Evolutionary conservation across 2,113 vertebrate genomes (phyloP), one percentile per base, ranked within the genome.

Genomic region (Trichomycterus rosablanca): DNA sequence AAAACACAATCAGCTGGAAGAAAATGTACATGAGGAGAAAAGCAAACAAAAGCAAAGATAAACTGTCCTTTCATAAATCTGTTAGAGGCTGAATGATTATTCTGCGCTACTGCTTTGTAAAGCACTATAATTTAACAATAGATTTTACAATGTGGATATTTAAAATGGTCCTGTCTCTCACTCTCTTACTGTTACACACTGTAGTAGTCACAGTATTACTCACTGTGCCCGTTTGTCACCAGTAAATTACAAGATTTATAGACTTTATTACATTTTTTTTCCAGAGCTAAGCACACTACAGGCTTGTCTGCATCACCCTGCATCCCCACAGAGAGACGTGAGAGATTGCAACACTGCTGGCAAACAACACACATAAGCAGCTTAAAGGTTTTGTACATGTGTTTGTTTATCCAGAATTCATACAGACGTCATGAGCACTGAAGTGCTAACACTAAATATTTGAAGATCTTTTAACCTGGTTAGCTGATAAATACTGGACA

Each of bases 241-340:
- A 44, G 18, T 55, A 70, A 70, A 67, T 58, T 34, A 60, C 51
- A 57, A 34, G 59, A 70, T 64, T 59, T 66, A 69, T 63, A 44
- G 53, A 48, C 70, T 58, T 70, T 28, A 66, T 63, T 72, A 62
- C 23, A 45, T 66, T 63, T 50, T 66, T 63, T 50, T 57, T 19
- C 32, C 40, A 51, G 44, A 61, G 37, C 45, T 59, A 71, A 51
- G 55, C 24, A 56, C 35, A 35, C 43, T 57, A 59, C 11, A 59
- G 40, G 24, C 44, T 15, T 50, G 49, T 42, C 30, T 66, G 18
- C 49, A 5, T 19, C 24, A 22, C 11, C 18, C 10, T 20, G 16
- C 11, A 20, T 20, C 23, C 15, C 34, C 7, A 19, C 9, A 43
- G 1, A 34, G 14, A 30, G 30, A 44, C 9, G 30, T n/a, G n/a